Conservation (phyloP, 1,140 invertebrate genomes). For the Drosophila elegans region DNA sequence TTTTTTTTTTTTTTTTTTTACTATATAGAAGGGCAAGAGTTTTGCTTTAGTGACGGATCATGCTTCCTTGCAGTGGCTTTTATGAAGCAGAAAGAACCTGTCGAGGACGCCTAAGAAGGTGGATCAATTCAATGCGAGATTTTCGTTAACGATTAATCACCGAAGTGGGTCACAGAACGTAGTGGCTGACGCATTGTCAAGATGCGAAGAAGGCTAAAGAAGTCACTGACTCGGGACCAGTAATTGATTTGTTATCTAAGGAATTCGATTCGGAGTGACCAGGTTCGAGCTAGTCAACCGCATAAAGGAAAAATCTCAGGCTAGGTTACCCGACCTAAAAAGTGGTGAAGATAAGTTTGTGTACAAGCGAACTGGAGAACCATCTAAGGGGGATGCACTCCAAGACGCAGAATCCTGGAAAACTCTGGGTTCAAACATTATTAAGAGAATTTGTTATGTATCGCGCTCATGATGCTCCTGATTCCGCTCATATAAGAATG, state of each 20-base stretch:
- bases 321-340: slow-evolving; percentile 3
- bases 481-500: not conserved
- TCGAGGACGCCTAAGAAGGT: no score
- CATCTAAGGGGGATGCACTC: not conserved
- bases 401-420: no score
- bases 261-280: not conserved
- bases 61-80: no score
- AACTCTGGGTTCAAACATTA: no score
- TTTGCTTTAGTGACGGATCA: no score
- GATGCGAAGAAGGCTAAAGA: not conserved
- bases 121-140: not conserved
- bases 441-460: not conserved
- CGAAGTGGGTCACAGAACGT: slow-evolving; percentile 3
- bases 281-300: not conserved
- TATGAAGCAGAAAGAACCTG: no score
- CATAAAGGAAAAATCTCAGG: not conserved
- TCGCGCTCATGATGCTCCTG: not conserved
- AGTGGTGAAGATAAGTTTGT: not conserved
- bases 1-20: no score
- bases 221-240: not conserved
- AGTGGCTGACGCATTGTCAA: not conserved
- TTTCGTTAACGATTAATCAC: not conserved
- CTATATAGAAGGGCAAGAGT: no score
- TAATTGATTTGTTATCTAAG: slow-evolving; percentile 2
- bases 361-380: not conserved